Base-by-base conservation (phyloP, 2,113 vertebrate species). In the Casuarius casuarius region DNA sequence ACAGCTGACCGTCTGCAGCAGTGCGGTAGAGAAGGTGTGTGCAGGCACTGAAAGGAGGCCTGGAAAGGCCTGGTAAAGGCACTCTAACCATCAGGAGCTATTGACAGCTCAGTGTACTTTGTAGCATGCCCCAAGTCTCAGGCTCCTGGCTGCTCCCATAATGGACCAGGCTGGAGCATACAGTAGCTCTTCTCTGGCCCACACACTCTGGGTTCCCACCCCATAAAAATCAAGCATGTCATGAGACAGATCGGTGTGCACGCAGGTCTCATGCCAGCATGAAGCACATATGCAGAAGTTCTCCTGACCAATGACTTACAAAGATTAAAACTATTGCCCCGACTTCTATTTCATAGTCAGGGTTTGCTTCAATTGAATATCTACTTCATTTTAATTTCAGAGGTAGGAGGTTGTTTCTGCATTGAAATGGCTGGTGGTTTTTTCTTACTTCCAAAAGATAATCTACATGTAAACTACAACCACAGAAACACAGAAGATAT, bases 161-260 rank as follows among this genome's bases (percentile, higher is more conserved):
- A 0, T 15, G 38, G 62, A 86, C 58, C 44, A 18, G 38, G 21
- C 21, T 68, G 72, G 48, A 83, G 42, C 23, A 46, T 3, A 17
- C 0, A 3, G 9, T 3, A 49, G 8, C 5, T 84, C 40, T 56
- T 72, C 1, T 1, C 40, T 54, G 17, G 33, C 12, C 18, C 74
- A 42, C 33, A 11, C 0, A 0, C 25, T 63, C 14, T 71, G 5
- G 0, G 2, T 44, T 87, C 29, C 51, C 35, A 71, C 12, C 3
- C 2, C 21, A 49, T 3, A 35, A 46, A 58, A 73, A 71, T 28
- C 10, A 26, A 12, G 3, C 3, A 11, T 10, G 1, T 2, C 29
- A 6, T 22, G 59, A 65, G 80, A 65, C 3, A 51, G 54, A 18
- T 13, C 31, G 28, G 35, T 65, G 21, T 4, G 18, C 22, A 56